A percentile compares a stretch with the other conserved stretches of the same genome.
Conservation (phyloP, 1,140 invertebrate species). For the Drosophila bocki region DNA sequence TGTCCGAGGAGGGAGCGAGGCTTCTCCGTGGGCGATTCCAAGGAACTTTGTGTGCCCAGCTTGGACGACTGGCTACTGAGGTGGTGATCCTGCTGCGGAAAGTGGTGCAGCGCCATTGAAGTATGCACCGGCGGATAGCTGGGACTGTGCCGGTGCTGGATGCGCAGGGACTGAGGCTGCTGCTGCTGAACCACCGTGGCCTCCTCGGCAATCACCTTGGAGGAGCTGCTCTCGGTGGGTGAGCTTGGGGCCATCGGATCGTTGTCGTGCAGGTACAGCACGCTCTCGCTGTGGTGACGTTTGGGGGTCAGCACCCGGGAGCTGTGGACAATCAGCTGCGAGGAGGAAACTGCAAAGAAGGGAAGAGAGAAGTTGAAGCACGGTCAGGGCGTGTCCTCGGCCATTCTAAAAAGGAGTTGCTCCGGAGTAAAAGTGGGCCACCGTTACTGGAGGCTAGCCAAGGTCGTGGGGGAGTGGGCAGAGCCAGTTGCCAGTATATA, state of each 20-base stretch:
- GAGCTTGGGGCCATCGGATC: slow-evolving; percentile 41
- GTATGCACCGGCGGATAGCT: slow-evolving; percentile 80
- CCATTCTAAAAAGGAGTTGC: slow-evolving; percentile 40
- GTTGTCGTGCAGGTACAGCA: slow-evolving; percentile 88
- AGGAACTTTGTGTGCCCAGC: slow-evolving; percentile 69
- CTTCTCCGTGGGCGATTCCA: slow-evolving; percentile 43
- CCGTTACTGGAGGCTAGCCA: slow-evolving; percentile 39
- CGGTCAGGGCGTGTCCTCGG: slow-evolving; percentile 39
- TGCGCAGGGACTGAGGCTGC: slow-evolving; percentile 64
- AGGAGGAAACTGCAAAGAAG: slow-evolving; percentile 74
- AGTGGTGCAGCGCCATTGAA: slow-evolving; percentile 61
- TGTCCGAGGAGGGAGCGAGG: slow-evolving; percentile 46
- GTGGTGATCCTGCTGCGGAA: slow-evolving; percentile 51
- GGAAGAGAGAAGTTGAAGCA: slow-evolving; percentile 16
- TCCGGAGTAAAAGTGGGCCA: slow-evolving; percentile 70
- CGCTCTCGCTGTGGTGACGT: slow-evolving; percentile 92
- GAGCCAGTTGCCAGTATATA: slow-evolving; percentile 27
- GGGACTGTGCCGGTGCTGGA: slow-evolving; percentile 70
- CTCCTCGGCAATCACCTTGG: slow-evolving; percentile 58
- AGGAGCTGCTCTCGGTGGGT: slow-evolving; percentile 17
- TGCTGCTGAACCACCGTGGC: slow-evolving; percentile 46
- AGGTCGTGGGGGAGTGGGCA: slow-evolving; percentile 58
- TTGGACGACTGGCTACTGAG: slow-evolving; percentile 44
- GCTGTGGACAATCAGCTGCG: slow-evolving; percentile 91
- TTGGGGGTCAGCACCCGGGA: slow-evolving; percentile 92